Conservation (phyloP, 53 echinoderm and acorn worm genomes). For the Echinometra lucunter region DNA sequence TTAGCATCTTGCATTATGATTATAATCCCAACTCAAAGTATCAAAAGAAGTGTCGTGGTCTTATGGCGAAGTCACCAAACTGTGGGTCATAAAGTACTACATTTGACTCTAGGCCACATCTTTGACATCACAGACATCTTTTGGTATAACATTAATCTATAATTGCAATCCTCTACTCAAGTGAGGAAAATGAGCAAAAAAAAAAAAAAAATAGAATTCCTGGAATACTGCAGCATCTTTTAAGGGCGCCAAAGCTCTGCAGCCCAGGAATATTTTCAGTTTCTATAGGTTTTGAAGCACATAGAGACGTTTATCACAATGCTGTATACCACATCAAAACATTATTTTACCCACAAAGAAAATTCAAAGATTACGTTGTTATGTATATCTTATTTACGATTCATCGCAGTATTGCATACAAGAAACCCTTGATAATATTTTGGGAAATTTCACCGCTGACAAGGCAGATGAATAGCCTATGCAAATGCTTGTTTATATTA, state of each 20-base stretch:
- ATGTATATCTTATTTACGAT: no score
- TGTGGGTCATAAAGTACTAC: neutral
- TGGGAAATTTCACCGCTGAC: no score
- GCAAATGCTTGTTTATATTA: neutral
- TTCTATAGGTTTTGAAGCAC: neutral
- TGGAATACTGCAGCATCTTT: neutral
- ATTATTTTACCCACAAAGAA: no score
- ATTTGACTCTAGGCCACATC: neutral
- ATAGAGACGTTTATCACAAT: no score
- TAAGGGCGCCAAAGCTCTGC: neutral
- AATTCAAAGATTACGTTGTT: no score
- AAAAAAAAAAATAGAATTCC: neutral
- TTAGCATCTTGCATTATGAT: neutral
- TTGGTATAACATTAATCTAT: neutral
- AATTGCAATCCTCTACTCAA: neutral
- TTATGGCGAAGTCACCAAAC: neutral
- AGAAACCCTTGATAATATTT: no score
- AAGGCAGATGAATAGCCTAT: no score
- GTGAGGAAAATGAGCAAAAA: neutral
- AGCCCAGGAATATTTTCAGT: neutral
- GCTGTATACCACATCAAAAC: no score
- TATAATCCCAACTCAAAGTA: neutral
- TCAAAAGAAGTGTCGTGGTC: neutral
- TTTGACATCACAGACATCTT: no score
- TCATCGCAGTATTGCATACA: no score